Evolutionary conservation across 2,113 vertebrate species (phyloP).

Genomic region (Melanocharis versteri): DNA sequence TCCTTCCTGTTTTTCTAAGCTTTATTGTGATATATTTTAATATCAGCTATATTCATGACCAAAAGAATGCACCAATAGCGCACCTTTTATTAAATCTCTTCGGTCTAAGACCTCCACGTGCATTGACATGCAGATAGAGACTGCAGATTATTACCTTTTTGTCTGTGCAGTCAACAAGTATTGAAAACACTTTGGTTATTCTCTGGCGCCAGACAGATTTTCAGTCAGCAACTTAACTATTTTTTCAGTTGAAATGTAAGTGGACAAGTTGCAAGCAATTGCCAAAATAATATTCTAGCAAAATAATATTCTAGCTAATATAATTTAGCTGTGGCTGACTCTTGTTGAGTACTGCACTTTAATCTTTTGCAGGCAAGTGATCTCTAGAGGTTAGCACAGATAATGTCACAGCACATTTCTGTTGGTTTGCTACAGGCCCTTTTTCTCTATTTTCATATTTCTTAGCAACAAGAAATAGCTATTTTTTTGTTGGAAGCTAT

Average conservation of each 20-base stretch:
- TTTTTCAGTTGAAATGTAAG: neutral
- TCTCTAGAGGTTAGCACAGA: neutral
- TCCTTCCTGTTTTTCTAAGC: neutral
- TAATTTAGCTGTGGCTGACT: neutral
- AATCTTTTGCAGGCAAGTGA: neutral
- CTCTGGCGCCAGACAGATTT: neutral
- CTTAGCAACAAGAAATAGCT: neutral
- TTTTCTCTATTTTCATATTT: neutral
- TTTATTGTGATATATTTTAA: neutral
- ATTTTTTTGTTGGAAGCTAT: neutral
- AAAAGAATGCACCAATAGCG: neutral
- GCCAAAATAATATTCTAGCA: neutral
- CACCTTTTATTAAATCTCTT: neutral
- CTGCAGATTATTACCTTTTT: neutral
- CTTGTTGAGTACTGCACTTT: neutral
- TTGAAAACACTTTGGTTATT: neutral
- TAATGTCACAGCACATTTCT: neutral
- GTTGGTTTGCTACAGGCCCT: neutral
- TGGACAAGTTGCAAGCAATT: neutral
- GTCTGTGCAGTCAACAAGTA: neutral
- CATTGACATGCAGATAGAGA: neutral
- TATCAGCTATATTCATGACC: neutral
- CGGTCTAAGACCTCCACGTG: neutral
- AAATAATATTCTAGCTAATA: neutral
- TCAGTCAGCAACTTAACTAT: neutral